phyloP scores from a whole-genome alignment of 2,797 vertebrate species.

The Epinephelus awoara region DNA sequence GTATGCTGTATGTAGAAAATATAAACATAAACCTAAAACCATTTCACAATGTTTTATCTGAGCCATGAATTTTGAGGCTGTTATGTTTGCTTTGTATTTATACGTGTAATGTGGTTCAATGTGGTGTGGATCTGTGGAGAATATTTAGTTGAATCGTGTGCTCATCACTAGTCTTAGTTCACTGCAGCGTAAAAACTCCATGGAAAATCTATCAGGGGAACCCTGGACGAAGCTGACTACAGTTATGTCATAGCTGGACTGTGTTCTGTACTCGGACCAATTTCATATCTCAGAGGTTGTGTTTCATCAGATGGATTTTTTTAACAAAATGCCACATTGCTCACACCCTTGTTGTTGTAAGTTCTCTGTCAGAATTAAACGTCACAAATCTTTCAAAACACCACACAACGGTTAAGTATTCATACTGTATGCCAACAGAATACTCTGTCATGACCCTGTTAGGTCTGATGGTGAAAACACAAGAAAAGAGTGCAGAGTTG shows the following conservation, averaged over 20 bases:
- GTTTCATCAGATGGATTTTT: background rate
- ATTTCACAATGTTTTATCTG: background rate
- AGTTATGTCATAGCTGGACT: background rate
- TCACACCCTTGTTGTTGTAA: background rate
- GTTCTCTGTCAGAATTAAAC: background rate
- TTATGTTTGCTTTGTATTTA: conserved; percentile 15
- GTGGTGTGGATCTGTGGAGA: conserved; percentile 17
- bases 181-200: background rate
- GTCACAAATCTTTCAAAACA: conserved; percentile 2
- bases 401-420: background rate
- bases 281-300: background rate
- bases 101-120: conserved; percentile 13
- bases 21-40: background rate
- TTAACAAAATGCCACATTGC: conserved; percentile 5
- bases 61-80: background rate
- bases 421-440: background rate
- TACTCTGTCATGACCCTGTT: background rate
- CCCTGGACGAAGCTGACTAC: background rate
- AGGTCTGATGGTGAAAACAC: background rate
- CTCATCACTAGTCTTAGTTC: background rate
- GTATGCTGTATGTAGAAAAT: background rate
- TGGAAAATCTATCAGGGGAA: background rate
- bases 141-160: background rate
- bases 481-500: background rate
- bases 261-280: background rate